Evolutionary conservation across 2,113 vertebrate species (phyloP), one percentile per base, ranked within the genome.

Genomic region (Lophius piscatorius): DNA sequence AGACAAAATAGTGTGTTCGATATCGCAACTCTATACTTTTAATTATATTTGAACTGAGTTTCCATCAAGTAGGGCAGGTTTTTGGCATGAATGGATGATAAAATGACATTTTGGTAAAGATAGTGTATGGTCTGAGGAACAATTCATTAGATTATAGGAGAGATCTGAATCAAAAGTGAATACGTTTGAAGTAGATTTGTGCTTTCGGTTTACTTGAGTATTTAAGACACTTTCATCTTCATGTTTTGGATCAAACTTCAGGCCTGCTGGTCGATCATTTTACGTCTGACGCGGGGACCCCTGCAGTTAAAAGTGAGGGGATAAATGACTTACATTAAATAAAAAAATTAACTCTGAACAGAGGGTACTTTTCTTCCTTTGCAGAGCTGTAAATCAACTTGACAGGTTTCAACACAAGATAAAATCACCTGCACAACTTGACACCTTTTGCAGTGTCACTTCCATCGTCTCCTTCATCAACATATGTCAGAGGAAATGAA

Each of bases 401-500:
- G 18, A 44, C 46, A 26, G 29, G 7, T 47, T 65, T 13, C 9
- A 28, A 6, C 40, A 48, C 22, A 20, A 7, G 45, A 70, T 39
- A 52, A 82, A 70, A 35, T 49, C 18, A 44, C 36, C 16, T 11
- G 5, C 9, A 7, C 21, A 39, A 16, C 42, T 46, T 21, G 47
- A 66, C 78, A 82, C 65, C 52, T 77, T 69, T 62, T 68, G 29
- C 66, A 52, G 73, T 28, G 17, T 4, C 26, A 8, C 16, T 6
- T 71, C 34, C 47, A 39, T 11, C 22, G 18, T 33, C 16, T 13
- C 23, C 12, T 21, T 63, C 51, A 54, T 67, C 70, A 64, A 35
- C 80, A 72, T 76, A 69, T 75, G 79, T 75, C 42, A 26, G 44
- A 79, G 83, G 74, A 80, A 80, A 61, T 16, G 63, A 70, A 71